Conservation (phyloP, 1,140 invertebrate genomes). For the Drosophila quadrilineata region DNA sequence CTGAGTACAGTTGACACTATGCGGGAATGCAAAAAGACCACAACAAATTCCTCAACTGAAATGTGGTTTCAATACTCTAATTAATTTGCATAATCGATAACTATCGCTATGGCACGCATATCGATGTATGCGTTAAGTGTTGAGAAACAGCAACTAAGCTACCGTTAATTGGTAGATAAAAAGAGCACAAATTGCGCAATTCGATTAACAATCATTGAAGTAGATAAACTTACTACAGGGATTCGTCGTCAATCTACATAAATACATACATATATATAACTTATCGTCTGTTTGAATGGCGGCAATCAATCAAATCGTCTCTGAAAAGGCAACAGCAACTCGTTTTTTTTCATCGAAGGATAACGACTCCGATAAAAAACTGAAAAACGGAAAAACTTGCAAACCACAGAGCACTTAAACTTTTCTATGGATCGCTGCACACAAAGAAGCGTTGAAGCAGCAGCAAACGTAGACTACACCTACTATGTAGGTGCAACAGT, state of each 20-base stretch:
- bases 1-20: slow-evolving; percentile 59
- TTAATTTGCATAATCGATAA: slow-evolving; percentile 10
- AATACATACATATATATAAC: slow-evolving; percentile 53
- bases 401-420: slow-evolving; percentile 72
- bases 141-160: not conserved
- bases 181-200: slow-evolving; percentile 18
- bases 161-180: not conserved
- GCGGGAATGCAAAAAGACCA: slow-evolving; percentile 14
- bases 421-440: slow-evolving; percentile 64
- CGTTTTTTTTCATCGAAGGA: slow-evolving; percentile 21
- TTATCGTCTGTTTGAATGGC: slow-evolving; percentile 51
- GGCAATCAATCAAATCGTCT: slow-evolving; percentile 61
- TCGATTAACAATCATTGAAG: slow-evolving; percentile 37
- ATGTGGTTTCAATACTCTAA: not conserved
- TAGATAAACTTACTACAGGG: not conserved
- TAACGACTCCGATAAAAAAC: not conserved
- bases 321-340: slow-evolving; percentile 30
- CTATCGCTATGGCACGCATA: not conserved
- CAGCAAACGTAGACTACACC: slow-evolving; percentile 40
- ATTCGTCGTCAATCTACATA: not conserved
- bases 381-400: slow-evolving; percentile 40
- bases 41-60: slow-evolving; percentile 17
- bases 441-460: slow-evolving; percentile 76
- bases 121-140: not conserved
- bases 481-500: slow-evolving; percentile 63